phyloP scores from a whole-genome alignment of 1,140 invertebrate genomes.

The Euwallacea similis region DNA sequence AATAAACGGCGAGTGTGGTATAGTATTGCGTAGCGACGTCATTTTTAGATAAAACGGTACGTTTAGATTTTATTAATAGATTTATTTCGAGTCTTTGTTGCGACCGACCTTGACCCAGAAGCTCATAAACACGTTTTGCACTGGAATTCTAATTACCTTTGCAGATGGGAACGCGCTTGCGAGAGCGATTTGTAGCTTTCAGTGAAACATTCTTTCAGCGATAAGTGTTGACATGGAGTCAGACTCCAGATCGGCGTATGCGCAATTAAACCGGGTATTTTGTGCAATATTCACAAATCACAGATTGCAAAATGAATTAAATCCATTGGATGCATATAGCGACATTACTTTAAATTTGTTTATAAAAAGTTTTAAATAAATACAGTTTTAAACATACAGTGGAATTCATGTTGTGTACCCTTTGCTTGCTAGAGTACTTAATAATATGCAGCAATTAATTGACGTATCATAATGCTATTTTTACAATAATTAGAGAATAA shows the following conservation, averaged over 20 bases:
- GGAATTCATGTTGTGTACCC: no score
- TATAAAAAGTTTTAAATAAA: no score
- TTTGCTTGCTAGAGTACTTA: no score
- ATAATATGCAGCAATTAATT: no score
- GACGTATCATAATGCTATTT: no score
- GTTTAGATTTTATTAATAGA: constrained; percentile 37
- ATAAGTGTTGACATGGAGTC: not conserved
- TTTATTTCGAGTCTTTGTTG: constrained; percentile 32
- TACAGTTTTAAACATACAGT: no score
- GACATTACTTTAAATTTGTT: no score
- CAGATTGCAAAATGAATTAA: no score
- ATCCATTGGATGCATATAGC: no score
- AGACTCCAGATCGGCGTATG: not conserved
- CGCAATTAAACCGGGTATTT: no score
- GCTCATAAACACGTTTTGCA: constrained; percentile 28
- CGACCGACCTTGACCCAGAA: constrained; percentile 32
- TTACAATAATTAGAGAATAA: no score
- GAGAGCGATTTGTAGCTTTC: not conserved
- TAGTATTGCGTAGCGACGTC: constrained; percentile 23
- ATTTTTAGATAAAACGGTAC: constrained; percentile 31
- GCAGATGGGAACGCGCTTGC: constrained; percentile 4
- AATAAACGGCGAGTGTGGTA: constrained; percentile 21
- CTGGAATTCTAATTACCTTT: constrained; percentile 33
- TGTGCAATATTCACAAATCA: no score
- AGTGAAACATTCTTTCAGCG: not conserved